Percentiles rank a stretch among this genome's conserved stretches.
These are phyloP conservation scores for Lasioglossum morio DNA, from an alignment of 2,888 invertebrate genomes.

Conservation along the genomic window DNA sequence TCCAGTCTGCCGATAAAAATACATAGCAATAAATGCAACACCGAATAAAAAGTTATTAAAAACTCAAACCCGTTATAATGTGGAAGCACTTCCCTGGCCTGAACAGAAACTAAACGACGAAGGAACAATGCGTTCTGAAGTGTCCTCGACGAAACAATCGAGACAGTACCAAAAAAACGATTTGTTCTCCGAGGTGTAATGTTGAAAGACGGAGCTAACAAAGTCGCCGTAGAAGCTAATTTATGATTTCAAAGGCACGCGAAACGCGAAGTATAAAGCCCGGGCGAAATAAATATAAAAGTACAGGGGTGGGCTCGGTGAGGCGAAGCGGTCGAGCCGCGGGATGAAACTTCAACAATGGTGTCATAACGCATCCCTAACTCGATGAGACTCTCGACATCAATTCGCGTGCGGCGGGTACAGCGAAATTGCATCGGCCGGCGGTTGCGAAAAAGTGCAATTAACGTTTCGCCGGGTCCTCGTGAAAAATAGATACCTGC, in stretches of 20 bases:
- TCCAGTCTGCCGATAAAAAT: not conserved
- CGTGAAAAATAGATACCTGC: constrained; percentile 53
- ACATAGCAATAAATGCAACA: not conserved
- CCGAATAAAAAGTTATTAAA: not conserved
- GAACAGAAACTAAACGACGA: not conserved
- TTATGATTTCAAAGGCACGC: not conserved
- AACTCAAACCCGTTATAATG: not conserved
- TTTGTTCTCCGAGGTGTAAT: not conserved
- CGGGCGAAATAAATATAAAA: not conserved
- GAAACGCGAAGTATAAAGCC: not conserved
- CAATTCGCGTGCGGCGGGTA: constrained; percentile 38
- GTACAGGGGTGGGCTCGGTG: not conserved
- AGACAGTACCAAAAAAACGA: not conserved
- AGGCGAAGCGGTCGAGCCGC: not conserved
- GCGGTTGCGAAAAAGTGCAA: constrained; percentile 70
- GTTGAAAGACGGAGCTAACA: not conserved
- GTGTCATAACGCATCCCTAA: constrained; percentile 47
- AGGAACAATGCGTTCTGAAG: not conserved
- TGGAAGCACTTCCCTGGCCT: not conserved
- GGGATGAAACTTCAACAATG: constrained; percentile 35
- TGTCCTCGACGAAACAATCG: not conserved
- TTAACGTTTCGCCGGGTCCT: constrained; percentile 66
- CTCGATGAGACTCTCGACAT: constrained; percentile 54
- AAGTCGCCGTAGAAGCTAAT: not conserved
- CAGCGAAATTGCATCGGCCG: constrained; percentile 26